Percentiles rank a stretch among this genome's conserved stretches.
Evolutionary conservation across 1,140 invertebrate genomes (phyloP).

Genomic region (Dysdera silvatica): DNA sequence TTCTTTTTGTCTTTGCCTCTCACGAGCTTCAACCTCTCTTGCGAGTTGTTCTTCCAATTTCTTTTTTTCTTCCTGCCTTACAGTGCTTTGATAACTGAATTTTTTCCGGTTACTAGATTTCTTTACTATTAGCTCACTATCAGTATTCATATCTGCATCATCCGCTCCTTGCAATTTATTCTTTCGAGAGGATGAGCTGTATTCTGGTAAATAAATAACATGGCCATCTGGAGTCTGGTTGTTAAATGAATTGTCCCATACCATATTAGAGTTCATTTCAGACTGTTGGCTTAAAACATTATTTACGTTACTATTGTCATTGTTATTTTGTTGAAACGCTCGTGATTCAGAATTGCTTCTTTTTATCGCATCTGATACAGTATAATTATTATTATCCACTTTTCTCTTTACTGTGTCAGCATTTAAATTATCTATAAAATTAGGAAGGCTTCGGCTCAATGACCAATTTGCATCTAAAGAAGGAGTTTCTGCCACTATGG

Average conservation of each 20-base stretch:
- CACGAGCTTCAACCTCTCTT: conserved; percentile 8
- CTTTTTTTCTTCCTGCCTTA: conserved; percentile 15
- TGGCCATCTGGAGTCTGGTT: conserved; percentile 32
- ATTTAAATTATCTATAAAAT: conserved; percentile 56
- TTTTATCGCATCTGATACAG: conserved; percentile 6
- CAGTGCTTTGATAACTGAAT: conserved; percentile 20
- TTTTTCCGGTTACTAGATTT: conserved; percentile 10
- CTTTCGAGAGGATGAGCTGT: conserved; percentile 39
- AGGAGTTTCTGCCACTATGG: conserved; percentile 4
- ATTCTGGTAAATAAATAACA: conserved; percentile 69
- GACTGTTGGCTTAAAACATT: not conserved
- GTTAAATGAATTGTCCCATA: conserved; percentile 12
- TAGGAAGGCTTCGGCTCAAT: conserved; percentile 65
- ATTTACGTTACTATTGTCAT: not conserved
- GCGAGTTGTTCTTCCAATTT: conserved; percentile 18
- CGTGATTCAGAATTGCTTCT: conserved; percentile 21
- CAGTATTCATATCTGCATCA: conserved; percentile 8
- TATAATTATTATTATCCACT: conserved; percentile 32
- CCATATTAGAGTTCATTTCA: not conserved
- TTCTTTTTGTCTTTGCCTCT: conserved; percentile 16
- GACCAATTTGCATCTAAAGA: conserved; percentile 46
- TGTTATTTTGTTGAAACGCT: not conserved
- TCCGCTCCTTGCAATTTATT: not conserved
- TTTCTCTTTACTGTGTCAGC: conserved; percentile 38
- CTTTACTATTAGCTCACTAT: conserved; percentile 14